phyloP scores from a whole-genome alignment of 2,113 vertebrate genomes.

The Propithecus coquereli region DNA sequence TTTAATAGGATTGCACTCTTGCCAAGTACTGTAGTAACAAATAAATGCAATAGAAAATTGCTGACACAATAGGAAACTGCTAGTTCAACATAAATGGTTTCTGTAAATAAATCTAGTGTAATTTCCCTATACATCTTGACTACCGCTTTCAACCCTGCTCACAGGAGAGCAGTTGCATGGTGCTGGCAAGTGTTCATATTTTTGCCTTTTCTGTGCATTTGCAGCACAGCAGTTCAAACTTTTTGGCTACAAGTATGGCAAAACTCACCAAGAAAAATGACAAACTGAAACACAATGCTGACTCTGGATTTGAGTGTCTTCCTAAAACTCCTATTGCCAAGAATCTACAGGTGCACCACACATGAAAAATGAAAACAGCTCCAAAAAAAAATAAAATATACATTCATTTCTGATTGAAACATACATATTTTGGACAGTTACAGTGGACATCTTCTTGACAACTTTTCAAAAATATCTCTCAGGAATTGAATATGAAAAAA shows the following conservation, averaged over 20 bases:
- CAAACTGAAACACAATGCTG: background rate
- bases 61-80: slow-evolving; percentile 84
- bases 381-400: background rate
- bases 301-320: background rate
- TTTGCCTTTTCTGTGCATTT: slow-evolving; percentile 26
- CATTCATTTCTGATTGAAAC: background rate
- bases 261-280: background rate
- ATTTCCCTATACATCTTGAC: slow-evolving; percentile 82
- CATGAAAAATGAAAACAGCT: background rate
- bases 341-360: background rate
- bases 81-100: slow-evolving; percentile 84
- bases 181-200: background rate
- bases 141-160: slow-evolving; percentile 69
- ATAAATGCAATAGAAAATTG: slow-evolving; percentile 83
- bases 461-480: background rate
- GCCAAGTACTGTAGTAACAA: slow-evolving; percentile 81
- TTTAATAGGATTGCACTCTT: slow-evolving; percentile 85
- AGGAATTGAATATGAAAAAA: background rate
- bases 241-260: background rate
- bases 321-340: background rate
- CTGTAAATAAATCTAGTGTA: slow-evolving; percentile 83
- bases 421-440: background rate
- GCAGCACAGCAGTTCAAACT: background rate
- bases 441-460: background rate
- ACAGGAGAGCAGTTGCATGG: slow-evolving; percentile 29